Evolutionary conservation across 2,113 vertebrate genomes (phyloP), one percentile per base, ranked within the genome.

Genomic region (Dermatemys mawii): DNA sequence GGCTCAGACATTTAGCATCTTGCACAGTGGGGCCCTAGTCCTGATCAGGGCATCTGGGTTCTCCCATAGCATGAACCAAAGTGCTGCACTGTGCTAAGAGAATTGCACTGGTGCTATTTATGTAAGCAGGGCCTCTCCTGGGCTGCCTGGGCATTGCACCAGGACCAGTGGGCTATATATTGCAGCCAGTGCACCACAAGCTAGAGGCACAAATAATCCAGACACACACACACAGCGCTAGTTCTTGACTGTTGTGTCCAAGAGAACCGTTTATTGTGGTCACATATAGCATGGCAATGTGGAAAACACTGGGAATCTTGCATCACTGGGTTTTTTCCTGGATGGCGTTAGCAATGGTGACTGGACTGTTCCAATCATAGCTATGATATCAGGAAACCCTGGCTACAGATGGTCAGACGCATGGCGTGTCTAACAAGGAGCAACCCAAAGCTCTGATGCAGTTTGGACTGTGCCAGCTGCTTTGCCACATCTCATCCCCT

Each of bases 231-330:
- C 87, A 49, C 79, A 0, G 1, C 3, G 7, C n/a, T 60, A 19
- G 12, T 51, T 51, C 83, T 81, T 91, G 87, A 81, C 0, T 0
- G 67, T 38, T 53, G 13, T 6, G 48, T 93, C 90, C 96, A 96
- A 83, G 91, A 96, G 86, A 97, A 90, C 81, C 44, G 38, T 97
- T 97, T 95, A 97, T 97, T 96, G 70, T 48, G 57, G 81, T 94
- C 94, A 94, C 87, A 94, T 46, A 96, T 90, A 88, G 80, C 76
- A 95, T 63, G 93, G 78, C 95, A 91, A 95, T 12, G 70, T 96
- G 92, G 94, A 87, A 93, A 95, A 95, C 91, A 90, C 78, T 53
- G 83, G 87, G 81, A 88, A 83, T 92, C 83, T 87, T 94, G 89
- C 89, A 92, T 91, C 80, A 41, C 88, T 94, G 79, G 82, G 89